These are phyloP conservation scores for Chrysomela aeneicollis DNA, from an alignment of 2,888 invertebrate species.

Conservation along the genomic window DNA sequence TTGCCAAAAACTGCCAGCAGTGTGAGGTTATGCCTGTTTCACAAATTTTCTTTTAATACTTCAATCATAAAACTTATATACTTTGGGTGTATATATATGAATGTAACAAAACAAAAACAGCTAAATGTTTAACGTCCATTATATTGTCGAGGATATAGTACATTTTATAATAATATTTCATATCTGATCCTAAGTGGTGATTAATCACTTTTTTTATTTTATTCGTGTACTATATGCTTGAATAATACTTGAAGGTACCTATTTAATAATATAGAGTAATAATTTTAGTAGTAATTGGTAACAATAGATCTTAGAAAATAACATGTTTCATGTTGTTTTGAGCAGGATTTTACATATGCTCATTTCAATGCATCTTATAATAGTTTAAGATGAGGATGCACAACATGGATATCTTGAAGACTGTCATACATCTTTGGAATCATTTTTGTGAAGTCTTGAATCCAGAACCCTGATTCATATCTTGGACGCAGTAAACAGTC, in stretches of 20 bases:
- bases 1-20: slow-evolving; percentile 59
- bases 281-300: slow-evolving; percentile 50
- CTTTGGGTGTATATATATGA: slow-evolving; percentile 51
- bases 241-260: slow-evolving; percentile 58
- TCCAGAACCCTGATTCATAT: too few species aligned
- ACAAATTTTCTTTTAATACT: slow-evolving; percentile 24
- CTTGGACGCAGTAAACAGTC: slow-evolving; percentile 3
- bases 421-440: slow-evolving; percentile 17
- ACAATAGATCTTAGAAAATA: slow-evolving; percentile 39
- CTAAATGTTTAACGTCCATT: slow-evolving; percentile 61
- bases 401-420: too few species aligned
- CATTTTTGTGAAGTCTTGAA: too few species aligned
- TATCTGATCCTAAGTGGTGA: slow-evolving; percentile 18
- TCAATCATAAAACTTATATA: slow-evolving; percentile 47
- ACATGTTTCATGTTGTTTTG: slow-evolving; percentile 25
- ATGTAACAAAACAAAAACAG: slow-evolving; percentile 50
- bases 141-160: slow-evolving; percentile 59
- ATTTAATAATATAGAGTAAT: slow-evolving; percentile 57
- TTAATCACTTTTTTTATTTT: slow-evolving; percentile 20
- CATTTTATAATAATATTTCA: slow-evolving; percentile 31
- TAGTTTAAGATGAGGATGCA: too few species aligned
- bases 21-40: slow-evolving; percentile 16
- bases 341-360: slow-evolving; percentile 49
- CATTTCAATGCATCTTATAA: slow-evolving; percentile 42
- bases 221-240: slow-evolving; percentile 57